Evolutionary conservation across 2,797 vertebrate genomes (phyloP).

Genomic region (Pipistrellus nathusii): DNA sequence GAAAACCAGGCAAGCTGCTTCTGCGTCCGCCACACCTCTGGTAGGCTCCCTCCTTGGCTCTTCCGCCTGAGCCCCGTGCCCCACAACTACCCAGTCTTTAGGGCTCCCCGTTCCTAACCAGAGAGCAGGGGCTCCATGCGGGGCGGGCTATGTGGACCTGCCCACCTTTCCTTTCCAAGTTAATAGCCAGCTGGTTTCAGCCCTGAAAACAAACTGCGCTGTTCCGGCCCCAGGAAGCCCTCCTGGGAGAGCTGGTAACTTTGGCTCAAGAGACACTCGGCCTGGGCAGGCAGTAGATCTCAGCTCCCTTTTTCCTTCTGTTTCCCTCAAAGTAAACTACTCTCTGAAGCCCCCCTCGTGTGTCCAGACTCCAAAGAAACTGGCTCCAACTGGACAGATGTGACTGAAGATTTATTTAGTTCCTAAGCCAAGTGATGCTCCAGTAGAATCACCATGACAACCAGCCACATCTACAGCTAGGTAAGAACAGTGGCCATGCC

Average conservation of each 20-base stretch:
- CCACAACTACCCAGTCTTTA: not conserved
- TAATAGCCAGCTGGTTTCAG: not conserved
- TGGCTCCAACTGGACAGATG: not conserved
- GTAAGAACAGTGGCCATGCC: not conserved
- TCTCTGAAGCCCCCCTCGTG: not conserved
- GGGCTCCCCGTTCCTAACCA: not conserved
- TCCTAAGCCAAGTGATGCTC: constrained; percentile 58
- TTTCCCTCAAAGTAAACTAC: constrained; percentile 51
- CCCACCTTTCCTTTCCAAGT: not conserved
- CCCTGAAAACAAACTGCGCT: not conserved
- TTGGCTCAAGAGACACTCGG: not conserved
- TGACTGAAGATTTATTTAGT: constrained; percentile 58
- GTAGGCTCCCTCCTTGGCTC: constrained; percentile 36
- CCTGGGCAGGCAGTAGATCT: not conserved
- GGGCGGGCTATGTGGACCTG: not conserved
- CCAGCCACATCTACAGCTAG: not conserved
- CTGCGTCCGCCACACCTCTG: not conserved
- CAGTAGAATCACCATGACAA: not conserved
- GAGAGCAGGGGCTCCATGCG: not conserved
- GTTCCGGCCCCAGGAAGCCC: not conserved
- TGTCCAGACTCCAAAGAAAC: constrained; percentile 14
- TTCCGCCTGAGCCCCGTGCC: not conserved
- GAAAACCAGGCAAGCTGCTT: constrained; percentile 17
- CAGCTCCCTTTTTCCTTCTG: not conserved
- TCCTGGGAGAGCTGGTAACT: not conserved